These are phyloP conservation scores for Palythoa grandis DNA, from an alignment of 92 coral and sea anemone genomes.

Conservation along the genomic window DNA sequence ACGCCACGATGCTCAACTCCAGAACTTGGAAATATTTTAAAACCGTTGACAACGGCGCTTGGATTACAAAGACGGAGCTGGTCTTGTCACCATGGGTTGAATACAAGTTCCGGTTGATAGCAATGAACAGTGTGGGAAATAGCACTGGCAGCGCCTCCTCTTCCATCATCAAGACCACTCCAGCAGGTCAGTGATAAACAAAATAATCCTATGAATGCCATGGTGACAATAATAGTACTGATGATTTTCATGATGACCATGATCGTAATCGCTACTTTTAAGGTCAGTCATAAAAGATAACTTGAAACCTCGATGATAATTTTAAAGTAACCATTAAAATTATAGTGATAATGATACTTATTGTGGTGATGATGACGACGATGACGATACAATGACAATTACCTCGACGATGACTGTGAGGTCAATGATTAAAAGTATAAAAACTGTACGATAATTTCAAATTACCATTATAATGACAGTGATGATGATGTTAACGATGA, in stretches of 20 bases:
- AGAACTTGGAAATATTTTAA: conserved; percentile 61
- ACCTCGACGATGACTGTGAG: too few relatives aligned
- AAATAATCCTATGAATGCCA: background rate
- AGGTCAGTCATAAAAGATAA: too few relatives aligned
- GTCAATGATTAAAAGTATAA: too few relatives aligned
- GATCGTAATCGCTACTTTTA: too few relatives aligned
- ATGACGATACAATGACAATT: background rate
- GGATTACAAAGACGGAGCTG: conserved; percentile 60
- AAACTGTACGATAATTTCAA: too few relatives aligned
- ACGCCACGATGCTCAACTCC: conserved; percentile 65
- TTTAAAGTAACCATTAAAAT: too few relatives aligned
- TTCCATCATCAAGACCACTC: conserved; percentile 72
- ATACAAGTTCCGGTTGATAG: conserved; percentile 77
- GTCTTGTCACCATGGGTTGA: conserved; percentile 89
- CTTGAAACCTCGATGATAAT: too few relatives aligned
- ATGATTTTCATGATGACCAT: too few relatives aligned
- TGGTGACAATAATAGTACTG: too few relatives aligned
- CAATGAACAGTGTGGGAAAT: conserved; percentile 78
- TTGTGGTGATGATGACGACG: background rate
- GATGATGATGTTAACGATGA: background rate
- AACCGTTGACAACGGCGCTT: conserved; percentile 49
- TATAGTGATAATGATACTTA: background rate
- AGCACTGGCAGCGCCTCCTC: conserved; percentile 75
- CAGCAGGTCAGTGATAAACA: conserved; percentile 72
- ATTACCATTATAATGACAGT: background rate